Conservation (phyloP, 1,140 invertebrate species). For the Papilio glaucus region DNA sequence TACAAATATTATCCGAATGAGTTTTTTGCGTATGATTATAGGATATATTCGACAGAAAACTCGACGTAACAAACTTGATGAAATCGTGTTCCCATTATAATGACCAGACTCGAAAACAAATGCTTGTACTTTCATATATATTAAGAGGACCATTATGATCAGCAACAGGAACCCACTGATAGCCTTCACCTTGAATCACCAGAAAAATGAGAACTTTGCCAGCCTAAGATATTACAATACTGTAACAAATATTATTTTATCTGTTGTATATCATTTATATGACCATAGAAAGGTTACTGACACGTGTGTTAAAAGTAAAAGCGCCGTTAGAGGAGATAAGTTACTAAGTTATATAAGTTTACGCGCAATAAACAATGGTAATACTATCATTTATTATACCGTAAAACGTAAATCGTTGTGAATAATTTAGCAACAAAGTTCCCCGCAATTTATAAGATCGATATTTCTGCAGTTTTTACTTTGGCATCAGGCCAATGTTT, state of each 20-base stretch:
- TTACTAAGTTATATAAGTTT: slow-evolving; percentile 2
- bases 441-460: not conserved
- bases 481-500: slow-evolving; percentile 2
- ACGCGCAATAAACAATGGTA: not conserved
- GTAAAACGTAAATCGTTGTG: not conserved
- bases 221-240: no score
- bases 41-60: no score
- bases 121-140: no score
- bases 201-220: no score
- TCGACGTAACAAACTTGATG: no score
- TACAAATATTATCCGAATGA: no score
- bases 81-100: no score
- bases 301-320: not conserved
- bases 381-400: not conserved
- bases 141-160: no score
- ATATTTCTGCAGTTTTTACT: not conserved
- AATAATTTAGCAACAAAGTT: slow-evolving; percentile 8
- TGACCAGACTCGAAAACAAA: no score
- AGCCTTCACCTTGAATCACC: no score
- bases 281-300: not conserved
- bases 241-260: not conserved
- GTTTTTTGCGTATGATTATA: no score
- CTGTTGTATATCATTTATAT: not conserved
- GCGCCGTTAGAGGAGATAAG: not conserved
- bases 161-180: no score